Evolutionary conservation across 2,113 vertebrate genomes (phyloP).

Genomic region (Solea senegalensis): DNA sequence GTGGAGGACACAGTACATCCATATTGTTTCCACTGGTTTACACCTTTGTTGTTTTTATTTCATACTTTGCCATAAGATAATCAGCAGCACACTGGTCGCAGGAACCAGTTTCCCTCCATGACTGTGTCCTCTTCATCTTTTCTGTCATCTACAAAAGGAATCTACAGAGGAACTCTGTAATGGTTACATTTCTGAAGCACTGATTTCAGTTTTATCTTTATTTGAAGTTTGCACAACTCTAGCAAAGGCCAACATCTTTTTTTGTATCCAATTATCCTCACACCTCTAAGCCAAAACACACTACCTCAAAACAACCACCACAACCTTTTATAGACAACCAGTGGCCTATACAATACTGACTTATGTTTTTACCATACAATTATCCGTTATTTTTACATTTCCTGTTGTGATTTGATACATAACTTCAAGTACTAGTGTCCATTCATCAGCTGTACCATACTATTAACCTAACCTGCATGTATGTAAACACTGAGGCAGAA

Average conservation of each 20-base stretch:
- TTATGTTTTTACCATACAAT: constrained; percentile 2
- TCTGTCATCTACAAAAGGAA: not conserved
- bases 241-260: constrained; percentile 34
- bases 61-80: constrained; percentile 22
- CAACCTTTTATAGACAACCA: constrained; percentile 38
- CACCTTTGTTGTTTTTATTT: constrained; percentile 2
- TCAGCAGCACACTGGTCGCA: constrained; percentile 5
- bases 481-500: no score
- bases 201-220: constrained; percentile 5
- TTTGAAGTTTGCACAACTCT: constrained; percentile 3
- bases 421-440: not conserved
- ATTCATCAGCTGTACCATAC: not conserved
- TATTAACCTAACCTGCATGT: no score
- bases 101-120: not conserved
- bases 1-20: not conserved
- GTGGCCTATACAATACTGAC: constrained; percentile 35
- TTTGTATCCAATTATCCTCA: constrained; percentile 8
- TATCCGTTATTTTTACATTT: not conserved
- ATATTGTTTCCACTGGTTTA: constrained; percentile 18
- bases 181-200: not conserved
- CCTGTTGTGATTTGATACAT: constrained; percentile 2
- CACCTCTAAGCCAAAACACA: constrained; percentile 52
- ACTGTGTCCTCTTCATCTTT: constrained; percentile 1
- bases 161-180: not conserved
- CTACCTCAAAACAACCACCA: constrained; percentile 62